phyloP scores from a whole-genome alignment of 2,888 invertebrate species.

The Lysandra bellargus region DNA sequence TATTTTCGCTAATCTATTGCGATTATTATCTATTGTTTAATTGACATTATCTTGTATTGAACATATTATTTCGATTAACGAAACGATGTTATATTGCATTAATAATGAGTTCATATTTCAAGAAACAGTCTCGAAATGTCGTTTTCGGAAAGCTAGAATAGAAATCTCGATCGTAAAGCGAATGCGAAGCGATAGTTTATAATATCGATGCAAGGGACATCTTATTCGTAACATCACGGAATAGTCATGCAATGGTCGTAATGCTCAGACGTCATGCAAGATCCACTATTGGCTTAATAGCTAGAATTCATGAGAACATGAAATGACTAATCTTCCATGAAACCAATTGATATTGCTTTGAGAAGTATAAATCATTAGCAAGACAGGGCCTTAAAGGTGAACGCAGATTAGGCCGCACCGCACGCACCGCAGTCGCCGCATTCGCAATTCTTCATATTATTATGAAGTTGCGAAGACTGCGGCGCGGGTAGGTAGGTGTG shows the following conservation, averaged over 20 bases:
- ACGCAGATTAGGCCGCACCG: too few relatives aligned
- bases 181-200: conserved; percentile 27
- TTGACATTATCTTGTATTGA: too few relatives aligned
- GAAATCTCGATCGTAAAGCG: background rate
- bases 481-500: too few relatives aligned
- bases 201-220: conserved; percentile 21
- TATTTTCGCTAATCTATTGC: too few relatives aligned
- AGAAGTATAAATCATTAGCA: background rate
- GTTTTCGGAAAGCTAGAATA: conserved; percentile 10
- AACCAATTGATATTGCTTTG: background rate
- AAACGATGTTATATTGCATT: background rate
- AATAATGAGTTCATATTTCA: background rate
- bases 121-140: background rate
- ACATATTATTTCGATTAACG: background rate
- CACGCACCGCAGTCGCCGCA: too few relatives aligned
- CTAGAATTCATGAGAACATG: background rate
- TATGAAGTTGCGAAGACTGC: too few relatives aligned
- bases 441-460: too few relatives aligned
- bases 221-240: conserved; percentile 22
- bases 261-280: conserved; percentile 18
- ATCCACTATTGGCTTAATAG: background rate
- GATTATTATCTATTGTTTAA: too few relatives aligned
- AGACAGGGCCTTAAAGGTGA: background rate
- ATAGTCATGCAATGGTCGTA: conserved; percentile 15
- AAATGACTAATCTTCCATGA: background rate